Conservation (phyloP, 2,797 vertebrate species). For the Gambusia yucatana region DNA sequence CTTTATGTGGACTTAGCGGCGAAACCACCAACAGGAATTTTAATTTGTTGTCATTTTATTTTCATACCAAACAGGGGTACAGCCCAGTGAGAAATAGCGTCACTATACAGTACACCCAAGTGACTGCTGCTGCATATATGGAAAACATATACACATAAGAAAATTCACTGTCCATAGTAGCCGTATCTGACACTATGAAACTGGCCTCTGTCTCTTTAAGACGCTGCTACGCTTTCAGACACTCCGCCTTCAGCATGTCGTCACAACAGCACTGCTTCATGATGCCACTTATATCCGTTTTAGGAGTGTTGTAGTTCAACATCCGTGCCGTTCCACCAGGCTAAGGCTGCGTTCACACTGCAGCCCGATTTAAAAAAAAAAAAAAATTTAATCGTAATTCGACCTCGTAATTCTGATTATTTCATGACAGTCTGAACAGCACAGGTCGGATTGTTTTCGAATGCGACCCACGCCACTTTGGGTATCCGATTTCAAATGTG, state of each 20-base stretch:
- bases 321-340: background rate
- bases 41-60: background rate
- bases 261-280: background rate
- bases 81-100: background rate
- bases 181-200: background rate
- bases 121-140: background rate
- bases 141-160: background rate
- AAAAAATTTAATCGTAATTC: too few relatives aligned
- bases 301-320: background rate
- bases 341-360: too few relatives aligned
- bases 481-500: too few relatives aligned
- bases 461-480: too few relatives aligned
- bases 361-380: too few relatives aligned
- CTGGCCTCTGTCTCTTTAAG: background rate
- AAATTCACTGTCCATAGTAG: background rate
- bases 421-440: too few relatives aligned
- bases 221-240: background rate
- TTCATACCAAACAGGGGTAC: background rate
- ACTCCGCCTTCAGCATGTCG: background rate
- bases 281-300: background rate
- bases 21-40: background rate
- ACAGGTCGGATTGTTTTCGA: too few relatives aligned
- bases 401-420: too few relatives aligned
- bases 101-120: background rate
- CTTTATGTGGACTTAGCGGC: background rate